phyloP scores from a whole-genome alignment of 2,888 invertebrate genomes.

The Chaetoderma sp. region DNA sequence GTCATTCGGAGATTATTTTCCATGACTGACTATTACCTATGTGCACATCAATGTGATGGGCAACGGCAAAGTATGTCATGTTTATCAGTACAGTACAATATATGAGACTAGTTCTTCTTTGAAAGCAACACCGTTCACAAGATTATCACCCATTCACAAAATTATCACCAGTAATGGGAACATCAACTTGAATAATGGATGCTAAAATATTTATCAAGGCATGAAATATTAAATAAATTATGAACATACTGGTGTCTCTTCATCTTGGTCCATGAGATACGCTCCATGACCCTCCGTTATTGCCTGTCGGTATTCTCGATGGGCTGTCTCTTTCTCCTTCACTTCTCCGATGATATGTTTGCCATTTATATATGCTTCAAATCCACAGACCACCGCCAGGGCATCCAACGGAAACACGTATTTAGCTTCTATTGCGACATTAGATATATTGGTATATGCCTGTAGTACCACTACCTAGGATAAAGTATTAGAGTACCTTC shows the following conservation, averaged over 20 bases:
- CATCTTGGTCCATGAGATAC: slow-evolving; percentile 70
- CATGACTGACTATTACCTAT: too few species aligned
- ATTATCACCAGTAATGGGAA: too few species aligned
- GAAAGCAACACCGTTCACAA: too few species aligned
- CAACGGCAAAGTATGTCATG: too few species aligned
- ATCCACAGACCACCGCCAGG: slow-evolving; percentile 69
- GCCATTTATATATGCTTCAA: slow-evolving; percentile 70
- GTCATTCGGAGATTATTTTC: too few species aligned
- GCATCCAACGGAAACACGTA: slow-evolving; percentile 70
- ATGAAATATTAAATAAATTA: too few species aligned
- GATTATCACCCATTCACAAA: too few species aligned
- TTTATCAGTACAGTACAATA: too few species aligned
- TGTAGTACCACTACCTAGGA: slow-evolving; percentile 66
- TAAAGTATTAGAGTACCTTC: not conserved
- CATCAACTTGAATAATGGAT: too few species aligned
- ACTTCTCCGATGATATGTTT: slow-evolving; percentile 69
- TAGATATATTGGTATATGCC: slow-evolving; percentile 57
- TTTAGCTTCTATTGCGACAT: slow-evolving; percentile 65
- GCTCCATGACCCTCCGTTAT: slow-evolving; percentile 69
- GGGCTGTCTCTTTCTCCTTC: slow-evolving; percentile 69
- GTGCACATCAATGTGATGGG: too few species aligned
- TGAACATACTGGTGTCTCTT: slow-evolving; percentile 64
- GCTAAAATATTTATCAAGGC: too few species aligned
- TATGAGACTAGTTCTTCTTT: too few species aligned
- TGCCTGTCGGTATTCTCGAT: slow-evolving; percentile 68